Evolutionary conservation across 2,888 invertebrate species (phyloP).

Genomic region (Cacoxenus indagator): DNA sequence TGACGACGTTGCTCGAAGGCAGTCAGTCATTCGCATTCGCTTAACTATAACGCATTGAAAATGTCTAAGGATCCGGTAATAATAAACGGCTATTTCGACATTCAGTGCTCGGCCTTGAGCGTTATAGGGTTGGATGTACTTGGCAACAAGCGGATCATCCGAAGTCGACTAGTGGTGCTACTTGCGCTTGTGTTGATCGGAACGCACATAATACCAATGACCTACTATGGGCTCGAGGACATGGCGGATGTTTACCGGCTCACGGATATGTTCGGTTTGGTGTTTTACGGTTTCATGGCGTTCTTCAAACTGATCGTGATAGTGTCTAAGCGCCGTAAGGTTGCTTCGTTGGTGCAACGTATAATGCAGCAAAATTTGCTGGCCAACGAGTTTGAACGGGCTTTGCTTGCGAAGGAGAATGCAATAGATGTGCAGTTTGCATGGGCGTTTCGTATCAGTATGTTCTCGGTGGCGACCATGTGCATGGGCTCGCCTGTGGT

Average conservation of each 20-base stretch:
- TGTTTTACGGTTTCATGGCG: slow-evolving; percentile 30
- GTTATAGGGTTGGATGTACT: slow-evolving; percentile 33
- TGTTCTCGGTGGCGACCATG: slow-evolving; percentile 23
- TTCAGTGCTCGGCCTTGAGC: slow-evolving; percentile 35
- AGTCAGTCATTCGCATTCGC: too few relatives aligned
- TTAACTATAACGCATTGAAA: not conserved
- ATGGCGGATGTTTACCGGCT: slow-evolving; percentile 28
- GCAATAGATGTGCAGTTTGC: not conserved
- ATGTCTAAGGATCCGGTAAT: not conserved
- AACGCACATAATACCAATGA: slow-evolving; percentile 34
- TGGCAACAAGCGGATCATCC: slow-evolving; percentile 5
- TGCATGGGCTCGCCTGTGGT: slow-evolving; percentile 31
- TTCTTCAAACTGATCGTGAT: slow-evolving; percentile 35
- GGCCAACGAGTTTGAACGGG: not conserved
- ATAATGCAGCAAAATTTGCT: not conserved
- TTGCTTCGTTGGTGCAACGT: not conserved
- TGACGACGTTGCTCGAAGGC: not conserved
- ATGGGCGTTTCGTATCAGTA: slow-evolving; percentile 28
- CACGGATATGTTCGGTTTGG: slow-evolving; percentile 33
- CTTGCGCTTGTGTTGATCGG: slow-evolving; percentile 22
- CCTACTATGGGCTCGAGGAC: slow-evolving; percentile 28
- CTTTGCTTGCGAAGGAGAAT: not conserved
- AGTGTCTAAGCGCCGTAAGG: slow-evolving; percentile 9
- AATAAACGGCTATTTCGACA: slow-evolving; percentile 32
- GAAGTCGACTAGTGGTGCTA: slow-evolving; percentile 32